Percentiles rank a stretch among this genome's conserved stretches.
Evolutionary conservation across 2,113 vertebrate species (phyloP).

Genomic region (Rhineura floridana): DNA sequence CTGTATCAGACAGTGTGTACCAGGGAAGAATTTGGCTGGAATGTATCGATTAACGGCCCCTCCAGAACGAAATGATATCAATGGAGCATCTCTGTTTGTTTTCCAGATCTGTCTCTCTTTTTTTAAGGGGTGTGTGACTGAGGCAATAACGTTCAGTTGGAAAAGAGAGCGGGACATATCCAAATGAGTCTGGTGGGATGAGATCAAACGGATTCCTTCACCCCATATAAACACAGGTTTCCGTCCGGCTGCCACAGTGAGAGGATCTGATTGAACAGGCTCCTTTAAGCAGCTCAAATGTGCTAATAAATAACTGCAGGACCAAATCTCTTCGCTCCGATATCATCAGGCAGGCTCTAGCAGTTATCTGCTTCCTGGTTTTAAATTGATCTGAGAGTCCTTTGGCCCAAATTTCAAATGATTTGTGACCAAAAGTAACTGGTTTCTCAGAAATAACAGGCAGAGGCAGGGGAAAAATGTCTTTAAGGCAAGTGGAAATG

Average conservation of each 20-base stretch:
- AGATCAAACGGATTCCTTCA: constrained; percentile 67
- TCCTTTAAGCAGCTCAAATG: constrained; percentile 57
- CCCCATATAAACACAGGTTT: constrained; percentile 55
- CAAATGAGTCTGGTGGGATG: constrained; percentile 39
- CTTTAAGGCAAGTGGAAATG: constrained; percentile 53
- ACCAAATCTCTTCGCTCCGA: constrained; percentile 35
- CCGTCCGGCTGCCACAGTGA: constrained; percentile 57
- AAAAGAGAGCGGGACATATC: not conserved
- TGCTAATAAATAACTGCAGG: constrained; percentile 55
- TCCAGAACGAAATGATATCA: constrained; percentile 47
- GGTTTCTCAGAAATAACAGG: constrained; percentile 44
- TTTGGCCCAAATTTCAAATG: constrained; percentile 51
- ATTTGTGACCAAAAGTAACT: constrained; percentile 46
- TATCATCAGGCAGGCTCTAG: constrained; percentile 52
- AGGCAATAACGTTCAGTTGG: constrained; percentile 59
- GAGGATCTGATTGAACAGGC: constrained; percentile 53
- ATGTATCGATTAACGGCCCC: constrained; percentile 45
- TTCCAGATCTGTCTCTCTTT: constrained; percentile 20
- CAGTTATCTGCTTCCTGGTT: constrained; percentile 39
- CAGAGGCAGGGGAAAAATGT: constrained; percentile 41
- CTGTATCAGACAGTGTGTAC: not conserved
- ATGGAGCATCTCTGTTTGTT: constrained; percentile 25
- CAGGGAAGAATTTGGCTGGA: constrained; percentile 29
- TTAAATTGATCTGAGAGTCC: constrained; percentile 45
- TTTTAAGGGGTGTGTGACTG: constrained; percentile 41